phyloP scores from a whole-genome alignment of 1,140 invertebrate species.

The Grapholita molesta region DNA sequence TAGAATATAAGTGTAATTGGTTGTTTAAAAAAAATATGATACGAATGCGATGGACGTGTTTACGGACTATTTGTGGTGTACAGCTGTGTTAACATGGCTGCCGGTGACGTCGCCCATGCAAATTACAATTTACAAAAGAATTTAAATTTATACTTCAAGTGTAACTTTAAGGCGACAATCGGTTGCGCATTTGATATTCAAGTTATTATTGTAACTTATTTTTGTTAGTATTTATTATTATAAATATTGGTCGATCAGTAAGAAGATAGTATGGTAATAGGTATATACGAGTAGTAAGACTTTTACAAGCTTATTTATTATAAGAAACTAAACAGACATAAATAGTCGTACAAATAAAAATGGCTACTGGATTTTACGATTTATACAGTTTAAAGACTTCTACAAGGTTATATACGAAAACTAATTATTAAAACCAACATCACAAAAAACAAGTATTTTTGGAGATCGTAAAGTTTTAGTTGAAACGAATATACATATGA shows the following conservation, averaged over 20 bases:
- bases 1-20: not conserved
- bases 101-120: constrained; percentile 30
- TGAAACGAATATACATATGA: no score
- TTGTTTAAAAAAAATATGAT: constrained; percentile 19
- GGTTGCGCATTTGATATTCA: not conserved
- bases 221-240: no score
- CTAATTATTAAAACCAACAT: no score
- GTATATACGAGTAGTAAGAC: no score
- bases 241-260: no score
- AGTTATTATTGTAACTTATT: not conserved
- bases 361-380: no score
- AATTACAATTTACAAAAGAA: constrained; percentile 33
- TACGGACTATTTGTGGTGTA: constrained; percentile 31
- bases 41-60: constrained; percentile 44
- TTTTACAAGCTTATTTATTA: no score
- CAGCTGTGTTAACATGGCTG: constrained; percentile 37
- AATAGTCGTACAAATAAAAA: no score
- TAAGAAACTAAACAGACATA: no score
- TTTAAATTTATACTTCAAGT: constrained; percentile 27
- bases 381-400: no score
- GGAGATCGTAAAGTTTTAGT: not conserved
- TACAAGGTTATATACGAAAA: no score
- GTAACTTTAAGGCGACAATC: not conserved
- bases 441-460: not conserved
- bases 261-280: no score